Base-by-base conservation (phyloP, 2,888 invertebrate genomes). In the Ethmia dodecea region DNA sequence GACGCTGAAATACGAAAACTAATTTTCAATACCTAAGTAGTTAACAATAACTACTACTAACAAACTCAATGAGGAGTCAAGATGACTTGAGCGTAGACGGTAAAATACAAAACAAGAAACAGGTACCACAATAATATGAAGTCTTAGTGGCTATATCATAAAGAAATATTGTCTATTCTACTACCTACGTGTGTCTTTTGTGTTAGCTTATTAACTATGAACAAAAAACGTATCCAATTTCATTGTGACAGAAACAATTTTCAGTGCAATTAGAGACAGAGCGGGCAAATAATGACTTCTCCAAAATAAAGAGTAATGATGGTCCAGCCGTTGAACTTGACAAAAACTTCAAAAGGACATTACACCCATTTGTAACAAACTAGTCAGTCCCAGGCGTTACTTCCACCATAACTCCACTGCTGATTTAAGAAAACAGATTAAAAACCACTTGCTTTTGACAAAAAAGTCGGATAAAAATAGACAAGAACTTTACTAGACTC, bases 271-370 rank as follows among this genome's bases (percentile, higher is more conserved):
- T 36, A 41, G 43, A 40, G 41, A 33, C 38, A 43, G 40, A 42
- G 47, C 38, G 45, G 45, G 34, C 13, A 16, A 11, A 13, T 29
- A 29, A 29, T 29, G 29, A 29, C 29, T 10, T 10, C 5, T 13
- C n/a, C 5, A 28, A 9, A 14, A n/a, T n/a, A 18, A 10, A 13
- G 8, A 28, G 14, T 18, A 29, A 29, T 29, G 26, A 6, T 13
- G 4, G 5, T 3, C 32, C 37, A 35, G 45, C 51, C 55, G 60
- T 58, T 60, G 53, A 49, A 48, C 47, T 35, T 34, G 3, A 47
- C 53, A 63, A 60, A 59, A 60, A 49, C 28, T 40, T 24, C 46
- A 49, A 49, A 46, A 50, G 52, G 41, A 20, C 27, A 28, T 28
- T 24, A 16, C 25, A 26, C 25, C 13, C 32, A 26, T 22, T 22